These are phyloP conservation scores for Balanococcus diminutus DNA, from an alignment of 2,888 invertebrate genomes.

Conservation along the genomic window DNA sequence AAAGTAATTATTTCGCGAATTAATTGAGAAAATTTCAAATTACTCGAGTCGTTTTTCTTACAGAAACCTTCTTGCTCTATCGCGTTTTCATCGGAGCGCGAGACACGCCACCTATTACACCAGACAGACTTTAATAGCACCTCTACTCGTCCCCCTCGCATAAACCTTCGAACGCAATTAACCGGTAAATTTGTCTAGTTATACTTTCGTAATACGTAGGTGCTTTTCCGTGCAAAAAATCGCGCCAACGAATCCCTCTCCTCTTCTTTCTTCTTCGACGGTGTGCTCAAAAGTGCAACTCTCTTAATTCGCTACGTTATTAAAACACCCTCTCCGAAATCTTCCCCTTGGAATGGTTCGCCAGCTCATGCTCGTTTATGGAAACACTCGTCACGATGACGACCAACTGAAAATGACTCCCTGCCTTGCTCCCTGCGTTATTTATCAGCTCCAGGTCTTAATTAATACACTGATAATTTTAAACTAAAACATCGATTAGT, in stretches of 20 bases:
- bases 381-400: not conserved
- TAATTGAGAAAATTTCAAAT: not conserved
- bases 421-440: not conserved
- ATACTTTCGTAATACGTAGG: not conserved
- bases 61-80: not conserved
- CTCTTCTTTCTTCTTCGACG: not conserved
- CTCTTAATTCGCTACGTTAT: not conserved
- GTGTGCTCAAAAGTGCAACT: not conserved
- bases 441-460: not conserved
- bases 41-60: not conserved
- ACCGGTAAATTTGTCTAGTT: not conserved
- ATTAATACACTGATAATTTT: not conserved
- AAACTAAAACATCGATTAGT: not conserved
- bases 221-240: not conserved
- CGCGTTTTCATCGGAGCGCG: not conserved
- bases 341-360: no score
- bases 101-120: not conserved
- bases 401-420: not conserved
- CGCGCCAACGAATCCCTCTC: not conserved
- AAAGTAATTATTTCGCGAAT: slow-evolving; percentile 1
- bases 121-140: not conserved
- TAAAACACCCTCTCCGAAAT: not conserved
- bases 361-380: not conserved
- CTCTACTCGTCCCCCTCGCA: not conserved
- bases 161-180: not conserved